Conservation (phyloP, 2,797 vertebrate genomes). For the Pygocentrus nattereri region DNA sequence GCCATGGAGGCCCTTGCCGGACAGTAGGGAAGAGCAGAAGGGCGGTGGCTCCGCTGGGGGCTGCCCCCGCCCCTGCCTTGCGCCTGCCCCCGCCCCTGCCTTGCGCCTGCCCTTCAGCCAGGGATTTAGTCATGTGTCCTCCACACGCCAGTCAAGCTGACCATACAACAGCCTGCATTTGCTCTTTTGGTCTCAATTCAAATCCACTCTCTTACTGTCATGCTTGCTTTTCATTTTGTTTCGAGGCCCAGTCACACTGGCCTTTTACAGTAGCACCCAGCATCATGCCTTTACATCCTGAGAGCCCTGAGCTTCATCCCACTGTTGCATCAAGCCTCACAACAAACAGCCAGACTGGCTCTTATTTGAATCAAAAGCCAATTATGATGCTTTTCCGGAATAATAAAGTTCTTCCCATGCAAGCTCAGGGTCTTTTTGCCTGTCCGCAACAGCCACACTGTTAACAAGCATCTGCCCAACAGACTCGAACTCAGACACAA, state of each 20-base stretch:
- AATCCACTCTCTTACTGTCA: background rate
- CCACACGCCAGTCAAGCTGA: slow-evolving; percentile 51
- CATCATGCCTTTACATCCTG: no score
- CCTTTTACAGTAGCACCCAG: background rate
- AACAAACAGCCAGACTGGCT: slow-evolving; percentile 73
- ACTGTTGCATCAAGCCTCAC: slow-evolving; percentile 13
- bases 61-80: slow-evolving; percentile 52
- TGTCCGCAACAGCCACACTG: slow-evolving; percentile 68
- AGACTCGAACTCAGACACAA: slow-evolving; percentile 79
- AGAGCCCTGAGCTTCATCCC: slow-evolving; percentile 21
- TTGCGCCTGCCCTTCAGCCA: slow-evolving; percentile 71
- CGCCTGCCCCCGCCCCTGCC: slow-evolving; percentile 67
- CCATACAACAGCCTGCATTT: slow-evolving; percentile 23
- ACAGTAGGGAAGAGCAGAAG: slow-evolving; percentile 53
- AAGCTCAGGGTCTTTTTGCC: slow-evolving; percentile 84
- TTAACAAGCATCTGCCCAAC: slow-evolving; percentile 93
- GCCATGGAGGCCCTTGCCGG: slow-evolving; percentile 65
- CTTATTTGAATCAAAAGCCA: slow-evolving; percentile 83
- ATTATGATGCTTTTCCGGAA: slow-evolving; percentile 85
- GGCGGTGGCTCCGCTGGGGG: slow-evolving; percentile 53
- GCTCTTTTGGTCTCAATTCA: slow-evolving; percentile 7
- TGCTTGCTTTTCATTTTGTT: background rate
- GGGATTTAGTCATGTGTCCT: slow-evolving; percentile 60
- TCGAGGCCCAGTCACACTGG: background rate
- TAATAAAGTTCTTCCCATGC: slow-evolving; percentile 86